phyloP scores from a whole-genome alignment of 2,797 vertebrate species.

The Knipowitschia caucasica region DNA sequence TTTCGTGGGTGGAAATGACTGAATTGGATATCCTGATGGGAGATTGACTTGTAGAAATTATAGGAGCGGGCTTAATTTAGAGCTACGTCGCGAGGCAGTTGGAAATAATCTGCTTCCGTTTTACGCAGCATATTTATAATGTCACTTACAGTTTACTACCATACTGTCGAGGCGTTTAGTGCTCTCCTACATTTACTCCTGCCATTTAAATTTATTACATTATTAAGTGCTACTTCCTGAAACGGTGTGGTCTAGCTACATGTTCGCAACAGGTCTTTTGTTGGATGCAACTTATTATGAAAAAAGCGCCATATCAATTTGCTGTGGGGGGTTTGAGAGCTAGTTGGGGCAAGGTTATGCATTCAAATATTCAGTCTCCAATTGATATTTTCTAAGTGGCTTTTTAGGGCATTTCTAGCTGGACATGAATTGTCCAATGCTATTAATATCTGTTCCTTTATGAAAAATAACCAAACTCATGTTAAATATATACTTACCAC shows the following conservation, averaged over 20 bases:
- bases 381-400: too few species aligned
- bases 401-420: too few species aligned
- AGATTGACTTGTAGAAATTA: conserved; percentile 30
- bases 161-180: neutral
- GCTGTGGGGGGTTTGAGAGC: neutral
- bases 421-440: too few species aligned
- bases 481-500: too few species aligned
- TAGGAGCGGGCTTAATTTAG: conserved; percentile 2
- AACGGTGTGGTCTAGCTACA: neutral
- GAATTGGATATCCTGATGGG: conserved; percentile 30
- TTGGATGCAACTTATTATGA: neutral
- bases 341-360: too few species aligned
- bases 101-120: conserved; percentile 10
- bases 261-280: conserved; percentile 1
- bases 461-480: too few species aligned
- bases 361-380: too few species aligned
- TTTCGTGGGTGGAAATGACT: conserved; percentile 23
- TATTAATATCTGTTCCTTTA: too few species aligned
- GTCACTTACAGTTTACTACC: conserved; percentile 9
- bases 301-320: neutral
- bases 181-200: conserved; percentile 1
- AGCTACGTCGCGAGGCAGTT: conserved; percentile 1
- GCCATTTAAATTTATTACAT: conserved; percentile 17
- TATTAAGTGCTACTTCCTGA: conserved; percentile 8
- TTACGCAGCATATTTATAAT: conserved; percentile 13